These are phyloP conservation scores for Luidia sarsii DNA, from an alignment of 53 echinoderm and acorn worm species.

Conservation along the genomic window DNA sequence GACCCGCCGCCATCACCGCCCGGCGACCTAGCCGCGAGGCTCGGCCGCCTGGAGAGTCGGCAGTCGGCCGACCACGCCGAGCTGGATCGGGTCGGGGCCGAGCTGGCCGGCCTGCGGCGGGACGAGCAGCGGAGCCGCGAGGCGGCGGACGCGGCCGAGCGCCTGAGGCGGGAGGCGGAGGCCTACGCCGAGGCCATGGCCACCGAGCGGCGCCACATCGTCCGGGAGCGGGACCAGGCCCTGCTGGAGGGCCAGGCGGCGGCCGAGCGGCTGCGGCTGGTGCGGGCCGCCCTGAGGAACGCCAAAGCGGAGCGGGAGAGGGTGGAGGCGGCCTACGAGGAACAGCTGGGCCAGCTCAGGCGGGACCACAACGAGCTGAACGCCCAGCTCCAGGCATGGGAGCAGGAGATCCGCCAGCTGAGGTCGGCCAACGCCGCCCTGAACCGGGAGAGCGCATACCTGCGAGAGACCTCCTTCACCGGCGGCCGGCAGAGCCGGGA, in stretches of 20 bases:
- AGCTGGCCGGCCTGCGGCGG: no score
- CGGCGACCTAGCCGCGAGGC: no score
- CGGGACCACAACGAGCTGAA: neutral
- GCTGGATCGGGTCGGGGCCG: no score
- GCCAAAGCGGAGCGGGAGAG: neutral
- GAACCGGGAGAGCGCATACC: constrained; percentile 6
- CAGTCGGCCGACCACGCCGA: no score
- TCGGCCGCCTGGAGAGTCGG: no score
- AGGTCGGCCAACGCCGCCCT: neutral
- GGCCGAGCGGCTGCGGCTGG: neutral
- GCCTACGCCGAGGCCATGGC: neutral
- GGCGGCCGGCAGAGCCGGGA: neutral
- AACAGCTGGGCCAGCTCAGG: neutral
- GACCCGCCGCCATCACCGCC: no score
- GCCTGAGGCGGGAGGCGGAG: neutral
- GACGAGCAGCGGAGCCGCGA: no score
- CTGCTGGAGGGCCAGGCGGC: neutral
- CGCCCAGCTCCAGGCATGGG: neutral
- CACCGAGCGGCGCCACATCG: neutral
- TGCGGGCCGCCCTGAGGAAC: neutral
- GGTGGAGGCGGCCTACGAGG: neutral
- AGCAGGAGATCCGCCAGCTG: neutral
- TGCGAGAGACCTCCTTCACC: constrained; percentile 17
- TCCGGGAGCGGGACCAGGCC: neutral
- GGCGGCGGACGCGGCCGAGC: neutral